Evolutionary conservation across 2,888 invertebrate genomes (phyloP).

Genomic region (Sinelater perroti): DNA sequence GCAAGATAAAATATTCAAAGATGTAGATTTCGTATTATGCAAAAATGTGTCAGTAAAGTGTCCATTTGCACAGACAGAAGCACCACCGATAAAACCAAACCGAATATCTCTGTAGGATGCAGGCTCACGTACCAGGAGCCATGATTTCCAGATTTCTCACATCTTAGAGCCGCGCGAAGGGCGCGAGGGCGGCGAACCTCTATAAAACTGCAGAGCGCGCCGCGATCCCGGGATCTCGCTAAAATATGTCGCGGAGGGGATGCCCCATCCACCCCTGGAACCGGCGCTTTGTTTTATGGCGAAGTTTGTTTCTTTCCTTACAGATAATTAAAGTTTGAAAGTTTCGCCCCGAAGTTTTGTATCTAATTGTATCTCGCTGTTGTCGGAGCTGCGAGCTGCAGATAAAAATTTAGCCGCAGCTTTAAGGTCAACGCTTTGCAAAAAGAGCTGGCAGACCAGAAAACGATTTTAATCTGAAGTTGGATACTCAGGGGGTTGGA

Average conservation of each 20-base stretch:
- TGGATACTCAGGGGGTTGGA: constrained; percentile 6
- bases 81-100: too few relatives aligned
- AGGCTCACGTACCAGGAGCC: constrained; percentile 5
- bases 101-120: too few relatives aligned
- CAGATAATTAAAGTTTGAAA: constrained; percentile 6
- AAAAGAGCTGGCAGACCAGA: neutral
- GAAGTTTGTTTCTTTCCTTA: neutral
- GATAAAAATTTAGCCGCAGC: too few relatives aligned
- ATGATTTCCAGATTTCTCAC: constrained; percentile 2
- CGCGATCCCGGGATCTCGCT: too few relatives aligned
- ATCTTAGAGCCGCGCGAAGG: neutral
- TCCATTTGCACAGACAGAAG: too few relatives aligned
- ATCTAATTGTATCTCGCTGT: constrained; percentile 9
- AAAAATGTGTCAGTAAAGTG: too few relatives aligned
- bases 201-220: constrained; percentile 5
- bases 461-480: constrained; percentile 7
- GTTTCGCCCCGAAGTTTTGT: neutral
- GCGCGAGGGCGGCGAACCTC: neutral
- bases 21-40: too few relatives aligned
- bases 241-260: too few relatives aligned
- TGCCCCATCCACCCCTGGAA: too few relatives aligned
- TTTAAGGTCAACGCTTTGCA: neutral
- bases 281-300: too few relatives aligned
- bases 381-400: neutral
- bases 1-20: too few relatives aligned